Base-by-base conservation (phyloP, 2,888 invertebrate species). In the Autographa pulchrina region DNA sequence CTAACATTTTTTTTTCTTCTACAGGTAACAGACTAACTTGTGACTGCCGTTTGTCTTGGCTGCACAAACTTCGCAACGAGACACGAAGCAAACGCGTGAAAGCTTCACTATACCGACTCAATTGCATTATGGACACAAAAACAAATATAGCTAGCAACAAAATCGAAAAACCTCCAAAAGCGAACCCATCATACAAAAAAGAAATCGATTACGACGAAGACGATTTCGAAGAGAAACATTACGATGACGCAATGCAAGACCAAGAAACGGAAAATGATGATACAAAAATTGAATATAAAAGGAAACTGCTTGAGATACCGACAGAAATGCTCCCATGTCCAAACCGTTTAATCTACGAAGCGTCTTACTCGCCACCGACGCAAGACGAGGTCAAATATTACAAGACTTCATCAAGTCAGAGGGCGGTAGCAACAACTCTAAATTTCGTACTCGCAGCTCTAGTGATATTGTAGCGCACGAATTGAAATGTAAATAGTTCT, bases 11-110 rank as follows among this genome's bases (percentile, higher is more conserved):
- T 75, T 79, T 76, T 85, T 87, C 90, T 85, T 88, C 92, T 91
- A 65, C 97, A 98, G 98, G 97, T 87, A 98, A 98, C 94, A 97
- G 97, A 86, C 96, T 98, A 89, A 96, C 97, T 80, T 98, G 98
- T 92, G 98, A 98, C 93, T 98, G 98, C 90, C 97, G 98, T 25
- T 96, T 98, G 66, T 96, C 97, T 65, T 98, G 98, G 98, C 96
- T 98, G 84, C 97, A 97, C 92, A 96, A 96, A 81, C 94, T 98
- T 65, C 96, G 96, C 69, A 97, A 97, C 91, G 97, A 97, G 87
- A 98, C 98, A 56, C 96, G 96, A 90, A 98, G 97, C 91, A 96
- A 96, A 82, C 96, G 97, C 77, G 95, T 98, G 62, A 96, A 96
- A 84, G 96, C 96, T 68, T 96, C 97, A 9, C 93, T 98, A 35